Evolutionary conservation across 2,113 vertebrate genomes (phyloP).

Genomic region (Cyanocitta stelleri): DNA sequence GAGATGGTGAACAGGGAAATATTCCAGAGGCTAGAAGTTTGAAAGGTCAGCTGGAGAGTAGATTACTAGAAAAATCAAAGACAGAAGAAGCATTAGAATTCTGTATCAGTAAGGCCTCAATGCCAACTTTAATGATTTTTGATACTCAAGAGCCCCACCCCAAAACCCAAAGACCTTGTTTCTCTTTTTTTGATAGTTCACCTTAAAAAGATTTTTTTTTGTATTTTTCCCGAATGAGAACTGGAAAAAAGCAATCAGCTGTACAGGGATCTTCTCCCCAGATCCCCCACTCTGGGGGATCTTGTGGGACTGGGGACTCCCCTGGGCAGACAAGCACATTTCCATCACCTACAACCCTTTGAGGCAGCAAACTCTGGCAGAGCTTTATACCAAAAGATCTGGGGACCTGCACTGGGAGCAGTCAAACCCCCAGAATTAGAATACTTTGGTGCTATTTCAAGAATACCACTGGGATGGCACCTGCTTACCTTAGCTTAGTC

Average conservation of each 20-base stretch:
- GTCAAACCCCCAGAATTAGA: background rate
- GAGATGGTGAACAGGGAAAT: background rate
- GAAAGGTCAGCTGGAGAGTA: background rate
- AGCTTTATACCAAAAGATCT: background rate
- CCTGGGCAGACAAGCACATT: background rate
- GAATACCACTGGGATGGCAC: background rate
- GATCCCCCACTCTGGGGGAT: accelerated
- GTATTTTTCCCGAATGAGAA: background rate
- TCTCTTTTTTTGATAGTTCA: background rate
- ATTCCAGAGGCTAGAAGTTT: background rate
- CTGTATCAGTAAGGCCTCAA: background rate
- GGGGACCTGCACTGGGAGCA: background rate
- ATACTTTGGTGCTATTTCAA: background rate
- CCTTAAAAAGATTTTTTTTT: background rate
- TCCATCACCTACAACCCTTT: background rate
- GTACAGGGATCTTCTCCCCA: background rate
- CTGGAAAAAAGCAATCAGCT: background rate
- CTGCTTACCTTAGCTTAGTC: background rate
- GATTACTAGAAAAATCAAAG: background rate
- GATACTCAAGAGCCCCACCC: background rate
- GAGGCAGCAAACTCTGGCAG: background rate
- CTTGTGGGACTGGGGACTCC: background rate
- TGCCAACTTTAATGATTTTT: background rate
- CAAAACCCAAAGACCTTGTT: accelerated
- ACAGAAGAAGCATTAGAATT: background rate